Conservation (phyloP, 2,113 vertebrate genomes). For the Misgurnus mizolepis region DNA sequence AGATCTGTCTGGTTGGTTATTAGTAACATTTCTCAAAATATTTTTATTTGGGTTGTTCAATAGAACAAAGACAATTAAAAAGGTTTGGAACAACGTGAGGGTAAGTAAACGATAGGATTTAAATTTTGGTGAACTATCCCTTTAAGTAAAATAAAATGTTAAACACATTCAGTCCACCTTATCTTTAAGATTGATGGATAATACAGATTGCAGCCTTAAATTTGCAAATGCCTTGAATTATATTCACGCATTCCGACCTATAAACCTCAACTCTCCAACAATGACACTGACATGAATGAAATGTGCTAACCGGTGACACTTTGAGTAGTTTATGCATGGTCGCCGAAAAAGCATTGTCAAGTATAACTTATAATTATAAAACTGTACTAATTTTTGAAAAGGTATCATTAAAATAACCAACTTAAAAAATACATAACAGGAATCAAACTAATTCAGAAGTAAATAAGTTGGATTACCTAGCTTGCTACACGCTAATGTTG, state of each 20-base stretch:
- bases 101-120: too few species aligned
- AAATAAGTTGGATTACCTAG: not conserved
- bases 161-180: not conserved
- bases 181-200: not conserved
- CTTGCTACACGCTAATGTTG: slow-evolving; percentile 18
- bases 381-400: not conserved
- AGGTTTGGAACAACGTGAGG: too few species aligned
- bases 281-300: slow-evolving; percentile 3
- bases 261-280: not conserved
- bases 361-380: not conserved
- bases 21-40: too few species aligned
- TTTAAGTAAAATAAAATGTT: not conserved
- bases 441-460: not conserved
- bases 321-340: not conserved
- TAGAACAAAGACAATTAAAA: too few species aligned
- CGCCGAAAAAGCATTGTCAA: not conserved
- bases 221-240: not conserved
- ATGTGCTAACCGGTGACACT: not conserved
- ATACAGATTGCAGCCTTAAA: too few species aligned
- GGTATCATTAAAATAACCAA: not conserved
- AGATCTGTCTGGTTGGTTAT: too few species aligned
- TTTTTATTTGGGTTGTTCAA: too few species aligned
- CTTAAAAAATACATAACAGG: not conserved
- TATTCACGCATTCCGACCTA: too few species aligned
- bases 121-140: too few species aligned